Percentiles rank a stretch among this genome's conserved stretches.
These are phyloP conservation scores for Acrossocheilus wenchowensis DNA, from an alignment of 2,797 vertebrate genomes.

Conservation along the genomic window DNA sequence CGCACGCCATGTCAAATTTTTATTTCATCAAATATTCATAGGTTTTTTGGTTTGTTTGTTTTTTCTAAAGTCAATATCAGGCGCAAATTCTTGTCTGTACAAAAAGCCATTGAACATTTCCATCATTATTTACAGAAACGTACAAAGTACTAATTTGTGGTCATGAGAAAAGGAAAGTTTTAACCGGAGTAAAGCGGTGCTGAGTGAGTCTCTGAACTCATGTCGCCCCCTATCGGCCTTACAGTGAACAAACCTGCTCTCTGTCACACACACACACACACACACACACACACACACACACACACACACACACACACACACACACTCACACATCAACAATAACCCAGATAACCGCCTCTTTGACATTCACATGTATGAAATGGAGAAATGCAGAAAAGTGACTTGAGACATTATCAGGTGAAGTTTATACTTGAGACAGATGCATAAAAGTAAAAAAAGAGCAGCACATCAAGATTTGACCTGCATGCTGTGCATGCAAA, in stretches of 20 bases:
- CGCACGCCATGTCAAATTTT: no score
- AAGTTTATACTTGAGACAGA: neutral
- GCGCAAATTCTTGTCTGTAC: neutral
- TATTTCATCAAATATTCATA: no score
- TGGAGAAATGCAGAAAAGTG: neutral
- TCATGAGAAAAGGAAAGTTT: neutral
- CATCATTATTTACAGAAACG: neutral
- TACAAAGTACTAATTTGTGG: neutral
- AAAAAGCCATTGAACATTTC: neutral
- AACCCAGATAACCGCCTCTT: neutral
- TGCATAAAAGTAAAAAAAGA: neutral
- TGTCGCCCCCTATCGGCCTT: slow-evolving; percentile 78
- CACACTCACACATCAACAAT: neutral
- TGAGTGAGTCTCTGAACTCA: neutral
- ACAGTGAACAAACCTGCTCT: rapidly evolving
- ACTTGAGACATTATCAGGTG: neutral
- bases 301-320: no score
- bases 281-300: neutral
- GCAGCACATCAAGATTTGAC: neutral
- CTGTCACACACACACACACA: neutral
- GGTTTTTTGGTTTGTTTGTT: neutral
- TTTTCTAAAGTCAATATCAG: neutral
- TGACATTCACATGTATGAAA: neutral
- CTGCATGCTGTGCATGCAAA: neutral
- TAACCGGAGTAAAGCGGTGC: no score